Evolutionary conservation across 2,888 invertebrate species (phyloP).

Genomic region (Epirrhoe tristata): DNA sequence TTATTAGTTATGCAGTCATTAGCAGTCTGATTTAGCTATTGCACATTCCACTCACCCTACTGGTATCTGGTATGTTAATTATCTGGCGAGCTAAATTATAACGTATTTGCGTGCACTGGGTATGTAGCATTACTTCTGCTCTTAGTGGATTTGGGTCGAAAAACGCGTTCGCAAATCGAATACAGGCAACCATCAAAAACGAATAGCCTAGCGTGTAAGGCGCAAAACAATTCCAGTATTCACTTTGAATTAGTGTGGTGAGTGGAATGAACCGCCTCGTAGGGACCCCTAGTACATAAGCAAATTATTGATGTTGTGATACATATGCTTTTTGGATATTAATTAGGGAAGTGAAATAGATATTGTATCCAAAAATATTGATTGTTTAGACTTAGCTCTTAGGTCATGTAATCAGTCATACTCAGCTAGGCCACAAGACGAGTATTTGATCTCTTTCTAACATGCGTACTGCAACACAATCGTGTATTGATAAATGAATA

Average conservation of each 20-base stretch:
- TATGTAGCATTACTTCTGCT: too few species aligned
- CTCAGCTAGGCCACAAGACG: neutral
- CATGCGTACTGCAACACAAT: too few species aligned
- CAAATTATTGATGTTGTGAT: neutral
- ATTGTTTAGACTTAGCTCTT: neutral
- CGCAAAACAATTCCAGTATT: too few species aligned
- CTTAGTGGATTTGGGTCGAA: too few species aligned
- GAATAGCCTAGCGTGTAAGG: too few species aligned
- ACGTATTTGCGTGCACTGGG: too few species aligned
- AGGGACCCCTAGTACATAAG: conserved; percentile 1
- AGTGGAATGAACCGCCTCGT: neutral
- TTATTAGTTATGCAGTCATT: neutral
- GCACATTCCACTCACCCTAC: neutral
- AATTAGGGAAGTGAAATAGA: neutral
- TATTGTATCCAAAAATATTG: neutral
- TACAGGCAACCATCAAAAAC: too few species aligned
- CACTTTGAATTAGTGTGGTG: neutral
- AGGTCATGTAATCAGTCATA: neutral
- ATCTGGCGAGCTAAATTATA: too few species aligned
- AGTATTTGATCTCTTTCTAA: neutral
- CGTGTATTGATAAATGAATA: too few species aligned
- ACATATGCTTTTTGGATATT: neutral
- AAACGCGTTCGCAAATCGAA: too few species aligned
- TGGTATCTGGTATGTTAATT: neutral
- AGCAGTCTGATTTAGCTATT: neutral